These are phyloP conservation scores for Lucinisca nassula DNA, from an alignment of 2,888 invertebrate species.

Conservation along the genomic window DNA sequence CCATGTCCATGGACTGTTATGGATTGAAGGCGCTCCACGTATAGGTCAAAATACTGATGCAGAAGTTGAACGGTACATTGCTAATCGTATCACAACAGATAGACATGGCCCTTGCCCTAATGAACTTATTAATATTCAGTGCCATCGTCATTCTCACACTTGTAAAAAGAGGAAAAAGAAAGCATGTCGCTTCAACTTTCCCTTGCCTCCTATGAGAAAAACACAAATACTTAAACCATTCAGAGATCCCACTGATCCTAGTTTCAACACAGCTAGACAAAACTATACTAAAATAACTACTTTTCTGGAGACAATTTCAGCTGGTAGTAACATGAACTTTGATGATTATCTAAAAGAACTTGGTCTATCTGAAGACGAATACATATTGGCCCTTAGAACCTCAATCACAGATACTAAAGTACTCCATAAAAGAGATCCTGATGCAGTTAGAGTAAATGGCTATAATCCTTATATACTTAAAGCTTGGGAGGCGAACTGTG, in stretches of 20 bases:
- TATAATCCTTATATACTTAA: constrained; percentile 26
- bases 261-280: neutral
- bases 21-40: constrained; percentile 14
- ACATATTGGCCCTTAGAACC: constrained; percentile 30
- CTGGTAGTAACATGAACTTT: constrained; percentile 14
- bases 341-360: constrained; percentile 36
- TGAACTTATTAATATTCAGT: neutral
- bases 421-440: neutral
- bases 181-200: constrained; percentile 49
- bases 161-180: constrained; percentile 44
- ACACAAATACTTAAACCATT: constrained; percentile 57
- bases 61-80: neutral
- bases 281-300: neutral
- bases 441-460: constrained; percentile 42
- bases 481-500: constrained; percentile 45
- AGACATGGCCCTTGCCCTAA: neutral
- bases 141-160: constrained; percentile 46
- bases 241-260: neutral
- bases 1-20: constrained; percentile 65
- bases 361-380: constrained; percentile 29
- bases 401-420: constrained; percentile 24
- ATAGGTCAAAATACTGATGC: neutral
- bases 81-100: neutral
- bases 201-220: constrained; percentile 53
- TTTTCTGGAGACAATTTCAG: constrained; percentile 2